phyloP scores from a whole-genome alignment of 2,888 invertebrate species.

The Microplitis manilae region DNA sequence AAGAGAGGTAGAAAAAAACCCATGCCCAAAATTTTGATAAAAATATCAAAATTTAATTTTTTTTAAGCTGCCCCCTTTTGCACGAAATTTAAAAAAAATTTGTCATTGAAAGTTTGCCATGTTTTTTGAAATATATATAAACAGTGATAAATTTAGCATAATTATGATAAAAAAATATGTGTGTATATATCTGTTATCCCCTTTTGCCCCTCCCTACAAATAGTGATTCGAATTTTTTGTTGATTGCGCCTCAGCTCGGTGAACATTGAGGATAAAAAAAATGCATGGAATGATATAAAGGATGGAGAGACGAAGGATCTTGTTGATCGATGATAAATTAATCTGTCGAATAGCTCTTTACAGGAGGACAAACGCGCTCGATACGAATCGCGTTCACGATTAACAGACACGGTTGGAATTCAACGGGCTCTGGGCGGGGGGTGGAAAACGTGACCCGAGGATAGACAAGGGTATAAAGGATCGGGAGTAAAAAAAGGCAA shows the following conservation, averaged over 20 bases:
- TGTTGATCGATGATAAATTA: slow-evolving; percentile 44
- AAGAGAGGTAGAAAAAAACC: too few relatives aligned
- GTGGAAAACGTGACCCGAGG: slow-evolving; percentile 12
- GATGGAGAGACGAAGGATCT: background rate
- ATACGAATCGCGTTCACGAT: slow-evolving; percentile 15
- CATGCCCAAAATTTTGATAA: too few relatives aligned
- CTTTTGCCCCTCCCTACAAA: background rate
- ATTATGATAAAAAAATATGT: background rate
- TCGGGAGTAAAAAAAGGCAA: slow-evolving; percentile 9
- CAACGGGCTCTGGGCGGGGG: background rate
- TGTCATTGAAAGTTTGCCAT: too few relatives aligned
- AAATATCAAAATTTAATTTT: too few relatives aligned
- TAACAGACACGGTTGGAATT: slow-evolving; percentile 32
- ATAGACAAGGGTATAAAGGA: slow-evolving; percentile 9
- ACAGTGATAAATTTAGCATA: background rate
- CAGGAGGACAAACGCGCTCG: slow-evolving; percentile 33
- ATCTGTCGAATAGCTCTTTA: slow-evolving; percentile 44
- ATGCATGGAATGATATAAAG: slow-evolving; percentile 26
- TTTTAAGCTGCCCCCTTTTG: too few relatives aligned
- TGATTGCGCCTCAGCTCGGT: slow-evolving; percentile 6
- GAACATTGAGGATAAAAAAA: slow-evolving; percentile 12
- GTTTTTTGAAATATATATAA: background rate
- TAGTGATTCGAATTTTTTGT: background rate
- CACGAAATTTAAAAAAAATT: too few relatives aligned
- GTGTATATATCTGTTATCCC: too few relatives aligned